A percentile compares a stretch with the other conserved stretches of the same genome.
phyloP scores from a whole-genome alignment of 92 coral and sea anemone genomes.

The Heteractis magnifica region DNA sequence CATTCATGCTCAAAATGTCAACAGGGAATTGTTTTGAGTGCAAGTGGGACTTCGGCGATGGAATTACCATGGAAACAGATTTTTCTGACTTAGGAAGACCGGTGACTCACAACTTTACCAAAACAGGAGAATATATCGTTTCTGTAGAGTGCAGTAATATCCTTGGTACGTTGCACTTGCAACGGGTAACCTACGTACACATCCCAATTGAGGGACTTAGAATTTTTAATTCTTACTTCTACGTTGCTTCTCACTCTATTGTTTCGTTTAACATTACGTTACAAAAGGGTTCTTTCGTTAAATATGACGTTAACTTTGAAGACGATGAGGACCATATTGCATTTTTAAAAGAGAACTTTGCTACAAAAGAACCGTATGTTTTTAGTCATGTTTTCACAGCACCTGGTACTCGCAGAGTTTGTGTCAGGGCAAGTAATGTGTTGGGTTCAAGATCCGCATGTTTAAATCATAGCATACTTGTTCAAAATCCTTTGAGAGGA shows the following conservation, averaged over 20 bases:
- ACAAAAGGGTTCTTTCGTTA: constrained; percentile 38
- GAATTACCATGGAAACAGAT: constrained; percentile 39
- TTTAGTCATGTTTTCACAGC: constrained; percentile 16
- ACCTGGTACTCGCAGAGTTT: constrained; percentile 32
- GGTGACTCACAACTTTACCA: constrained; percentile 26
- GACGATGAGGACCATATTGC: constrained; percentile 11
- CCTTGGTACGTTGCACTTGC: not conserved
- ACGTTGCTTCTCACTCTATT: constrained; percentile 20
- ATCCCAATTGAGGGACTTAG: constrained; percentile 40
- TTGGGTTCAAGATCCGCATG: constrained; percentile 22
- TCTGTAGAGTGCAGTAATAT: constrained; percentile 31
- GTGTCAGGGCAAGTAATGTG: constrained; percentile 28
- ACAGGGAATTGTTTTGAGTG: constrained; percentile 54
- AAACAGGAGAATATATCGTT: constrained; percentile 31
- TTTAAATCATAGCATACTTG: not conserved
- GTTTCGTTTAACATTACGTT: constrained; percentile 24
- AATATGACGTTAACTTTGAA: constrained; percentile 18
- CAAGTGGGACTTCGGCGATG: constrained; percentile 54
- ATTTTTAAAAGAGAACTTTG: not conserved
- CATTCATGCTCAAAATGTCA: constrained; percentile 19
- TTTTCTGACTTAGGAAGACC: constrained; percentile 29
- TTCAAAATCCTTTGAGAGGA: constrained; percentile 46
- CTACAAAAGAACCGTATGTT: not conserved
- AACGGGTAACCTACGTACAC: constrained; percentile 26
- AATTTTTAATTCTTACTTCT: not conserved